Evolutionary conservation across 2,797 vertebrate species (phyloP).

Genomic region (Pteropus rufus): DNA sequence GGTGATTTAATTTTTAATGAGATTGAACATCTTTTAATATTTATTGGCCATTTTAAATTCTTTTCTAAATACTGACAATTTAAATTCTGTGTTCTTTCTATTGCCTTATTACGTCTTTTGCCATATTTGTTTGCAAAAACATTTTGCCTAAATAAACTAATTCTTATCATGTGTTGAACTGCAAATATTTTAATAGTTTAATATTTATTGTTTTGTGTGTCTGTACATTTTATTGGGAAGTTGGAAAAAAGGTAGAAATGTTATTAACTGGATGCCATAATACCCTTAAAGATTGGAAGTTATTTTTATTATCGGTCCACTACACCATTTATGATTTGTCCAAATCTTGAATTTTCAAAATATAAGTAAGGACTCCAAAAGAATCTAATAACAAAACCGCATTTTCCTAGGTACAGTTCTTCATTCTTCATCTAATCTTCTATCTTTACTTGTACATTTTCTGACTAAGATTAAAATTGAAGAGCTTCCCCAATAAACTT

Average conservation of each 20-base stretch:
- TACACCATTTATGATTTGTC: not conserved
- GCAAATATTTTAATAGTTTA: not conserved
- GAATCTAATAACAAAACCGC: not conserved
- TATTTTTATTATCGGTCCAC: not conserved
- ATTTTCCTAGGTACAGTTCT: not conserved
- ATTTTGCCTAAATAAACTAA: not conserved
- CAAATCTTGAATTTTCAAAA: not conserved
- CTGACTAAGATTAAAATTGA: not conserved
- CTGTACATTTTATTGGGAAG: not conserved
- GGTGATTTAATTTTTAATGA: not conserved
- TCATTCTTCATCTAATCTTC: not conserved
- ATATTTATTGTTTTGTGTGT: not conserved
- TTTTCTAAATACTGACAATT: not conserved
- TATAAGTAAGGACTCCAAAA: not conserved
- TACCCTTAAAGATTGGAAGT: not conserved
- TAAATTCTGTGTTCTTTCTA: not conserved
- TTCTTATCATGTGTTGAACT: not conserved
- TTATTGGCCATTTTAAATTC: not conserved
- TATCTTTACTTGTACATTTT: not conserved
- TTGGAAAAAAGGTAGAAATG: not conserved
- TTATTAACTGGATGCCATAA: not conserved
- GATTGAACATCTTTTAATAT: not conserved
- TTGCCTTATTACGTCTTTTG: not conserved
- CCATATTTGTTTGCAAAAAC: not conserved
- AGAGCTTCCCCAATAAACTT: no score